Percentiles rank a stretch among this genome's conserved stretches.
phyloP scores from a whole-genome alignment of 2,797 vertebrate species.

The Sebastes umbrosus region DNA sequence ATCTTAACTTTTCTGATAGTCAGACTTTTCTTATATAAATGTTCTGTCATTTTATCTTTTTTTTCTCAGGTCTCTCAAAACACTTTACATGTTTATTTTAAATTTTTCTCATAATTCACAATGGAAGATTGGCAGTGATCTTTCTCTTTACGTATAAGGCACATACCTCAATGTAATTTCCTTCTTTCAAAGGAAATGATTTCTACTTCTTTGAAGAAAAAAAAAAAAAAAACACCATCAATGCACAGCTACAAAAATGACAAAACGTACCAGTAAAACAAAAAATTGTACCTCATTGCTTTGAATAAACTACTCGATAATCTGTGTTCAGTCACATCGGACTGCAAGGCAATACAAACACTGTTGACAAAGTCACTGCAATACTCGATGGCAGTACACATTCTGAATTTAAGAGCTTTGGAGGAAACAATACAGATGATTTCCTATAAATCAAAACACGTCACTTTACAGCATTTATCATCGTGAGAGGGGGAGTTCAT shows the following conservation, averaged over 20 bases:
- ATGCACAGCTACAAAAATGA: slow-evolving; percentile 73
- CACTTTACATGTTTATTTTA: slow-evolving; percentile 69
- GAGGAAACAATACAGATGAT: slow-evolving; percentile 64
- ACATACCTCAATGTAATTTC: slow-evolving; percentile 87
- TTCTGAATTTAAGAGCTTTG: slow-evolving; percentile 75
- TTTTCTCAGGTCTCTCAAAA: slow-evolving; percentile 76
- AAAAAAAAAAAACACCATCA: slow-evolving; percentile 37
- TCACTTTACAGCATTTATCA: slow-evolving; percentile 60
- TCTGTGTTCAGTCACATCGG: slow-evolving; percentile 65
- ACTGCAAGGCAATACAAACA: slow-evolving; percentile 79
- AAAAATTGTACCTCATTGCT: slow-evolving; percentile 76
- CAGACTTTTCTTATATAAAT: slow-evolving; percentile 75
- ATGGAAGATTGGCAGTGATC: slow-evolving; percentile 87
- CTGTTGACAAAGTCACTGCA: slow-evolving; percentile 76
- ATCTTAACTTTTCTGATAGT: slow-evolving; percentile 78
- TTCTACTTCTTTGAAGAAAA: slow-evolving; percentile 73
- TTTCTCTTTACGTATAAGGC: slow-evolving; percentile 92
- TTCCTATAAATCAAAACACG: slow-evolving; percentile 63
- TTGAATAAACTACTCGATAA: slow-evolving; percentile 72
- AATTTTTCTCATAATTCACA: slow-evolving; percentile 80
- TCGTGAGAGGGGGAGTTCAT: slow-evolving; percentile 30
- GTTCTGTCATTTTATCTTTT: slow-evolving; percentile 61
- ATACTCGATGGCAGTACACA: slow-evolving; percentile 73
- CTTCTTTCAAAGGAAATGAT: slow-evolving; percentile 72
- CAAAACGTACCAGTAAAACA: slow-evolving; percentile 69